phyloP scores from a whole-genome alignment of 2,113 vertebrate genomes.

The Willisornis vidua region DNA sequence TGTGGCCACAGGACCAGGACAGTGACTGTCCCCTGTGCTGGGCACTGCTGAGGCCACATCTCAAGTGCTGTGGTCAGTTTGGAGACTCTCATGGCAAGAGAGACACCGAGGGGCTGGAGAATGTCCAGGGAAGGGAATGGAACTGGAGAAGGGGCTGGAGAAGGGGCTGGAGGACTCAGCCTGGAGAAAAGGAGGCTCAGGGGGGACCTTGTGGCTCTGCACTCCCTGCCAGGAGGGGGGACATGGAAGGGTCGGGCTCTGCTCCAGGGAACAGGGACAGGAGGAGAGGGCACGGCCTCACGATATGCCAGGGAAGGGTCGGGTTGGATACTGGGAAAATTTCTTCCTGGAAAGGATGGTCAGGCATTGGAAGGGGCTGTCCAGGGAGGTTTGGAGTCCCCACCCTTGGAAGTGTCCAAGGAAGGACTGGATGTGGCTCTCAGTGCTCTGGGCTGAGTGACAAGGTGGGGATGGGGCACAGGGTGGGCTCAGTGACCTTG shows the following conservation, averaged over 20 bases:
- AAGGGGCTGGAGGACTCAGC: not conserved
- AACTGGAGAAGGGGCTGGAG: not conserved
- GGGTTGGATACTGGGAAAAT: not conserved
- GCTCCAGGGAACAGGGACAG: not conserved
- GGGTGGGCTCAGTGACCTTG: fast-evolving
- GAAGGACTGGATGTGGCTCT: not conserved
- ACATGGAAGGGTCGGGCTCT: not conserved
- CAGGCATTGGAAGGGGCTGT: not conserved
- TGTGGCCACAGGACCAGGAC: not conserved
- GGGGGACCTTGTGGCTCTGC: not conserved
- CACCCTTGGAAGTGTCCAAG: not conserved
- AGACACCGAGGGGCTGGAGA: not conserved
- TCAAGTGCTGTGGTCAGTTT: not conserved
- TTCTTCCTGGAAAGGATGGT: not conserved
- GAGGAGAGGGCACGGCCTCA: not conserved
- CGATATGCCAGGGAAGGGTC: not conserved
- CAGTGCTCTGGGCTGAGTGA: not conserved
- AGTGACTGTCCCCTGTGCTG: not conserved
- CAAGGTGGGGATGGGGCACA: not conserved
- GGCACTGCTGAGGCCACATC: not conserved
- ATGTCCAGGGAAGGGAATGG: not conserved
- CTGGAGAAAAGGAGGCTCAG: no score
- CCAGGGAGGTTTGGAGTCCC: not conserved
- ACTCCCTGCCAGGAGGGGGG: not conserved
- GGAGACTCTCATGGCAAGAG: not conserved